Evolutionary conservation across 2,797 vertebrate genomes (phyloP).

Genomic region (Myotis myotis): DNA sequence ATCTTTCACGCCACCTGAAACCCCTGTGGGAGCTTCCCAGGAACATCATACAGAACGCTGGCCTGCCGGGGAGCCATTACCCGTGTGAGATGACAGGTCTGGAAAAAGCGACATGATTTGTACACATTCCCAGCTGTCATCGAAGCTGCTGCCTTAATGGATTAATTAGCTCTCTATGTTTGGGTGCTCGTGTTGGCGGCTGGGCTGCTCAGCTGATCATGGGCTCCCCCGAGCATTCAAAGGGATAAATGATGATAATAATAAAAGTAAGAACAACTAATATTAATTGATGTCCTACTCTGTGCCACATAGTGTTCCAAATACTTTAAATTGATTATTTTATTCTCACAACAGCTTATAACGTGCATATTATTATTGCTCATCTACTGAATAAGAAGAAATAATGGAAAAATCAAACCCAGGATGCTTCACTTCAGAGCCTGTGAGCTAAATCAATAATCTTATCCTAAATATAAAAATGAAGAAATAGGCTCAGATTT

Average conservation of each 20-base stretch:
- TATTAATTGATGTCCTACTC: slow-evolving; percentile 20
- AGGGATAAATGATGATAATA: slow-evolving; percentile 23
- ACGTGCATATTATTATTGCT: background rate
- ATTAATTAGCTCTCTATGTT: slow-evolving; percentile 82
- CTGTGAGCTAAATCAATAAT: slow-evolving; percentile 3
- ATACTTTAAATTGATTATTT: background rate
- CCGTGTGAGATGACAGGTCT: slow-evolving; percentile 77
- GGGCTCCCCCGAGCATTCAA: background rate
- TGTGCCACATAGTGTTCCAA: background rate
- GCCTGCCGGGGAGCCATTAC: slow-evolving; percentile 81
- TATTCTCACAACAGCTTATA: slow-evolving; percentile 2
- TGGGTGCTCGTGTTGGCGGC: slow-evolving; percentile 71
- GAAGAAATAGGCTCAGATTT: background rate
- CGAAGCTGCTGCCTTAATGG: slow-evolving; percentile 80
- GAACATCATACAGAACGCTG: slow-evolving; percentile 73
- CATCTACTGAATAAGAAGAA: background rate
- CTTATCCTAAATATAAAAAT: background rate
- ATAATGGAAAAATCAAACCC: slow-evolving; percentile 20
- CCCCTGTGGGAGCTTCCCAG: slow-evolving; percentile 74
- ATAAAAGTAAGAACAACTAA: background rate
- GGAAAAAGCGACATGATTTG: slow-evolving; percentile 79
- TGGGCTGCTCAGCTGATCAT: slow-evolving; percentile 44
- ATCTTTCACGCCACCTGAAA: slow-evolving; percentile 82
- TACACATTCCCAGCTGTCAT: slow-evolving; percentile 81
- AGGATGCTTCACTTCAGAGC: background rate